Evolutionary conservation across 1,140 invertebrate species (phyloP), one percentile per base, ranked within the genome.

Genomic region (Nasonia vitripennis): DNA sequence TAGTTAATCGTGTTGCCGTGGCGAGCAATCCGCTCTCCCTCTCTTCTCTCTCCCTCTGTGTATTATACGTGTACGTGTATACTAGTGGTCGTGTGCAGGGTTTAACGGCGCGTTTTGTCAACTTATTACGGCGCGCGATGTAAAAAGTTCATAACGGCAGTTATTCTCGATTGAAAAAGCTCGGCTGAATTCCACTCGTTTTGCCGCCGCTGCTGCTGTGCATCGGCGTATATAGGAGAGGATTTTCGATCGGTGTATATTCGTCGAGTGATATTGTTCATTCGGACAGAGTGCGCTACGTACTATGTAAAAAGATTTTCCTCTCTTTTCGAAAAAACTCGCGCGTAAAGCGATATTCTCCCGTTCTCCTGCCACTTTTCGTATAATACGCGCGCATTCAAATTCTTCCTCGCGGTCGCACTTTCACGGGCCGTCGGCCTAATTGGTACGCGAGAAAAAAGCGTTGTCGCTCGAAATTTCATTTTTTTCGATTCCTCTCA

Each of bases 1-100:
- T 90, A 90, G 88, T 88, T 88, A 88, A 90, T 91, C 87, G 87
- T 83, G 82, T 62, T 62, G 71, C 71, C 41, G 55, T 62, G 31
- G 73, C 71, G 81, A 27, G 20, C 73, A 77, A n/a, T 68, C 17
- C 37, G 37, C 20, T 77, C 20, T 48, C 37, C 6, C 41, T n/a
- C 74, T 75, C 31, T 45, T 7, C 31, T 2, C 6, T 17, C 73
- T 31, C 10, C 7, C n/a, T 6, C 34, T 37, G 4, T 37, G 4
- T 0, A 6, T 37, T 37, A 37, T 17, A 9, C 3, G 20, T 75
- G 14, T 75, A 75, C 7, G 7, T 27, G 70, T 37, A 37, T 37
- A 37, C 34, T 3, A 37, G 34, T 6, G 34, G 34, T 68, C 23
- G 37, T 41, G 37, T 45, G 3, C 55, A 20, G 20, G 55, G 68